phyloP scores from a whole-genome alignment of 2,797 vertebrate genomes.

The Aldrovandia affinis region DNA sequence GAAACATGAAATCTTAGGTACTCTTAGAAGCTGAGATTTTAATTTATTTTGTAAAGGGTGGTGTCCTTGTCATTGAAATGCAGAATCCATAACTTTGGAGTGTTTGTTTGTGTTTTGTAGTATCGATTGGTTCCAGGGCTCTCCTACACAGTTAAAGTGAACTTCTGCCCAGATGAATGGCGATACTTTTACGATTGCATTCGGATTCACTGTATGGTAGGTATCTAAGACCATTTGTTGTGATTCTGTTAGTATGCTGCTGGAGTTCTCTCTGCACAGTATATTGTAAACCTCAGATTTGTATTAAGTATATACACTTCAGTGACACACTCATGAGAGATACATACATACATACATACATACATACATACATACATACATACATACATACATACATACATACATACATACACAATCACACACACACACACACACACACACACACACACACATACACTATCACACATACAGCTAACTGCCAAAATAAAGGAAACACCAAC shows the following conservation, averaged over 20 bases:
- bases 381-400: no score
- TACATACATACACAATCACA: background rate
- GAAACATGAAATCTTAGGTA: background rate
- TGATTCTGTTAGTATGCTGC: no score
- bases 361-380: no score
- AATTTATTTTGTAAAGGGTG: background rate
- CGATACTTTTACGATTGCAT: slow-evolving; percentile 91
- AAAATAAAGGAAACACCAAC: no score
- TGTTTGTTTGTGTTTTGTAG: slow-evolving; percentile 60
- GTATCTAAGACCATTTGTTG: slow-evolving; percentile 5
- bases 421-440: background rate
- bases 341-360: no score
- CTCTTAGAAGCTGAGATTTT: background rate
- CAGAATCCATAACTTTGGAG: background rate
- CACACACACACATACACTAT: background rate
- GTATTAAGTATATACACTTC: no score
- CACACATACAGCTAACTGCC: background rate
- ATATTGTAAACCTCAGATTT: no score
- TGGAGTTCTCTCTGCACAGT: no score
- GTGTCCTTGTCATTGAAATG: background rate
- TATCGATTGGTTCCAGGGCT: slow-evolving; percentile 86
- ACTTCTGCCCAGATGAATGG: slow-evolving; percentile 89
- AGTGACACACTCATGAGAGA: no score
- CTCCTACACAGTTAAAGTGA: slow-evolving; percentile 74
- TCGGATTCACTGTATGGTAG: slow-evolving; percentile 87